Evolutionary conservation across 2,113 vertebrate species (phyloP), one percentile per base, ranked within the genome.

Genomic region (Ceuthmochares aereus): DNA sequence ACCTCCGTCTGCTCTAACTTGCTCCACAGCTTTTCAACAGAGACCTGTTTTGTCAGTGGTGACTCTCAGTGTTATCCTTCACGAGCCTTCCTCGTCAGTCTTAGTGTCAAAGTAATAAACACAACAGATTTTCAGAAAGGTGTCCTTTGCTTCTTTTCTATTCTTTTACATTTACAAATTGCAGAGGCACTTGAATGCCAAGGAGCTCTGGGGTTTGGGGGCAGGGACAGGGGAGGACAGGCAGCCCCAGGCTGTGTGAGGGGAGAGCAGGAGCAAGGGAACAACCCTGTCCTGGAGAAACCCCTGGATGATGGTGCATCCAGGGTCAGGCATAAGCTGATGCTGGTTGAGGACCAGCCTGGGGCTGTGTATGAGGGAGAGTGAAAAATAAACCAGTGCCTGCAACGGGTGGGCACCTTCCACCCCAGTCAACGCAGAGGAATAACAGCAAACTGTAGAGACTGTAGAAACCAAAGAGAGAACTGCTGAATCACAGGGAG

Each of bases 41-140:
- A 62, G 42, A 22, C 26, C 15, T 58, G 70, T 40, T 80, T 27
- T 18, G 45, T 67, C 52, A 17, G 0, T 14, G 83, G 79, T 69
- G 88, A 34, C 42, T 58, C 30, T 82, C 1, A 0, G n/a, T 83
- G 82, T 92, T 68, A 30, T 4, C 40, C 40, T 42, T 74, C 40
- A 52, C n/a, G 26, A 55, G 32, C 54, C 55, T n/a, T 77, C 34
- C 47, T 59, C 70, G 83, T 77, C 55, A 49, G 49, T 67, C 84
- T n/a, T 90, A 81, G 80, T 14, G 26, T 77, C 58, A 30, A 75
- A 67, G 23, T 64, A 97, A 97, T 96, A 97, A 97, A 97, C 26
- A 13, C 0, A 0, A 43, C 1, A 3, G 25, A 36, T 95, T 97
- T 95, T 81, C 84, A 95, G 80, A 87, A 90, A 47, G 36, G 18